Conservation (phyloP, 2,888 invertebrate species). For the Anagyrus pseudococci region DNA sequence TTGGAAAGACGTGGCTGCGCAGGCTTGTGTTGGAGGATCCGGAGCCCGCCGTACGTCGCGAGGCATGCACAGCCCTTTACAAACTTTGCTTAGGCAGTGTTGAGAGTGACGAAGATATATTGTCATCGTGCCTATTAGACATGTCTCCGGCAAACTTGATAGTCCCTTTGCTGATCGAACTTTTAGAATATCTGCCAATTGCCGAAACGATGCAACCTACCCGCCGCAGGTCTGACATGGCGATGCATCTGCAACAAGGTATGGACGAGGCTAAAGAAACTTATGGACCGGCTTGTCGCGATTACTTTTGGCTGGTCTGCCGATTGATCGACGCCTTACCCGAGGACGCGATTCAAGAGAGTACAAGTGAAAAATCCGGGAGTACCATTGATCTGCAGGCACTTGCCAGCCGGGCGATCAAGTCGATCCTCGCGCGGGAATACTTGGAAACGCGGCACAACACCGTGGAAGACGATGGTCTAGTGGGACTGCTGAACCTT, state of each 20-base stretch:
- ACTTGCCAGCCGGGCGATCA: conserved; percentile 75
- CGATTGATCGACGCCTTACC: conserved; percentile 86
- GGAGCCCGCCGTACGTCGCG: conserved; percentile 88
- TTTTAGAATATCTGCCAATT: conserved; percentile 80
- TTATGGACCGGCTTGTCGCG: conserved; percentile 91
- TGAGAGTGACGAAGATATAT: conserved; percentile 63
- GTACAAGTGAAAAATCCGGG: conserved; percentile 65
- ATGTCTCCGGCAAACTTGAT: conserved; percentile 66
- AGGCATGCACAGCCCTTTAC: conserved; percentile 92
- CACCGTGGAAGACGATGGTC: conserved; percentile 87
- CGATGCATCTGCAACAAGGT: conserved; percentile 66
- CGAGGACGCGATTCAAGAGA: conserved; percentile 77
- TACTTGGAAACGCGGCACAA: conserved; percentile 83
- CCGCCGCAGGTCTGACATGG: conserved; percentile 51
- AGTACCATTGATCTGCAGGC: conserved; percentile 75
- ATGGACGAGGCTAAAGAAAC: conserved; percentile 82
- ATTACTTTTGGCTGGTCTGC: conserved; percentile 93
- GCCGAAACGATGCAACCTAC: conserved; percentile 84
- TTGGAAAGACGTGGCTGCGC: conserved; percentile 77
- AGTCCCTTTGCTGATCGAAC: conserved; percentile 80
- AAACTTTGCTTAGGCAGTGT: conserved; percentile 79
- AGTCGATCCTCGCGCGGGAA: conserved; percentile 78
- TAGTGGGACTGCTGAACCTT: conserved; percentile 86
- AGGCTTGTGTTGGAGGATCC: conserved; percentile 89
- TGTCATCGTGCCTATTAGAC: conserved; percentile 40